These are phyloP conservation scores for Hydropsyche betteni DNA, from an alignment of 2,888 invertebrate species.

Conservation along the genomic window DNA sequence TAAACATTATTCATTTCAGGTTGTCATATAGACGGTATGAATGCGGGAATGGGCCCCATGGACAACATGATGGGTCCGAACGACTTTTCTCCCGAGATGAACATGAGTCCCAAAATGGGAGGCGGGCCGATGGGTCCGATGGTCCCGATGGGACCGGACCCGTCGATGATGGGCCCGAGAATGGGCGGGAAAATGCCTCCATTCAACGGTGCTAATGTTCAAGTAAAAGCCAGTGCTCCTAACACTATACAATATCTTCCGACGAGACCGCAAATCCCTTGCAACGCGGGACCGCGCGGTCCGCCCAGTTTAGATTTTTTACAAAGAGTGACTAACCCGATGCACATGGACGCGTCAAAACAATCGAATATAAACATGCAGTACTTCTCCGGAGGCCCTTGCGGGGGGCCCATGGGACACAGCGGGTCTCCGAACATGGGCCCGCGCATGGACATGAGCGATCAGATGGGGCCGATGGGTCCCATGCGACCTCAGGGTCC, in stretches of 20 bases:
- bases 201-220: slow-evolving; percentile 77
- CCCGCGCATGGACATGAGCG: slow-evolving; percentile 64
- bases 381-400: slow-evolving; percentile 75
- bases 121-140: slow-evolving; percentile 66
- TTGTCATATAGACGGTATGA: slow-evolving; percentile 66
- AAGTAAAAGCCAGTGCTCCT: slow-evolving; percentile 95
- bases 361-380: slow-evolving; percentile 69
- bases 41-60: slow-evolving; percentile 64
- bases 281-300: slow-evolving; percentile 75
- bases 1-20: slow-evolving; percentile 55
- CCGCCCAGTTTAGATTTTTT: slow-evolving; percentile 91
- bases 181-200: slow-evolving; percentile 69
- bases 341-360: slow-evolving; percentile 73
- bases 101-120: slow-evolving; percentile 74
- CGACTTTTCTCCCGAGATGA: slow-evolving; percentile 66
- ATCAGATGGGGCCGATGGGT: slow-evolving; percentile 59
- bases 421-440: slow-evolving; percentile 48
- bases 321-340: slow-evolving; percentile 87
- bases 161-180: slow-evolving; percentile 72
- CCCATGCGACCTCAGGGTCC: slow-evolving; percentile 66
- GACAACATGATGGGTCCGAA: slow-evolving; percentile 66
- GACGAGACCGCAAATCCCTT: slow-evolving; percentile 86
- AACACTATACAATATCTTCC: slow-evolving; percentile 99
- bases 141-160: slow-evolving; percentile 66
- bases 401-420: slow-evolving; percentile 62